Conservation (phyloP, 2,113 vertebrate species). For the Varanus salvator region DNA sequence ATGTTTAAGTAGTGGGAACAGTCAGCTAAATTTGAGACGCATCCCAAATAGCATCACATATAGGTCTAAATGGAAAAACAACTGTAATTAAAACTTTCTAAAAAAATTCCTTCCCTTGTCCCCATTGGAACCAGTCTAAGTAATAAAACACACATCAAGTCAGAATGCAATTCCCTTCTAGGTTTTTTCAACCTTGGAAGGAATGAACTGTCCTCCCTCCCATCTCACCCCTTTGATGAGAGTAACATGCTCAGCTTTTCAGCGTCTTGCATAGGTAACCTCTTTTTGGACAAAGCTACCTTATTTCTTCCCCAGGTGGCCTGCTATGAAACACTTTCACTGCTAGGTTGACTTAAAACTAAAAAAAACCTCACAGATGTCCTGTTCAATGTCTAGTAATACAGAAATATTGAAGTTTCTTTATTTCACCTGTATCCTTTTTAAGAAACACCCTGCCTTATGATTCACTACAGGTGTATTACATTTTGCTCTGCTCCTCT, state of each 20-base stretch:
- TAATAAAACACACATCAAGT: slow-evolving; percentile 30
- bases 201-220: slow-evolving; percentile 16
- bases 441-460: no score
- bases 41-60: neutral
- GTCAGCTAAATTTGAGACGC: neutral
- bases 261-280: neutral
- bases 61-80: neutral
- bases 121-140: slow-evolving; percentile 16
- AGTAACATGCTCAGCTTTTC: neutral
- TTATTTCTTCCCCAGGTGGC: neutral
- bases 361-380: neutral
- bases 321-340: neutral
- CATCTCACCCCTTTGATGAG: neutral
- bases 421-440: neutral
- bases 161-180: slow-evolving; percentile 17
- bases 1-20: slow-evolving; percentile 11
- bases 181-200: slow-evolving; percentile 50
- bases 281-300: neutral
- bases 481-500: no score
- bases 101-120: no score
- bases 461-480: neutral
- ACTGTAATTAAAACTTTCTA: neutral
- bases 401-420: neutral
- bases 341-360: neutral
- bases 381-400: neutral